Evolutionary conservation across 1,140 invertebrate genomes (phyloP).

Genomic region (Solen grandis): DNA sequence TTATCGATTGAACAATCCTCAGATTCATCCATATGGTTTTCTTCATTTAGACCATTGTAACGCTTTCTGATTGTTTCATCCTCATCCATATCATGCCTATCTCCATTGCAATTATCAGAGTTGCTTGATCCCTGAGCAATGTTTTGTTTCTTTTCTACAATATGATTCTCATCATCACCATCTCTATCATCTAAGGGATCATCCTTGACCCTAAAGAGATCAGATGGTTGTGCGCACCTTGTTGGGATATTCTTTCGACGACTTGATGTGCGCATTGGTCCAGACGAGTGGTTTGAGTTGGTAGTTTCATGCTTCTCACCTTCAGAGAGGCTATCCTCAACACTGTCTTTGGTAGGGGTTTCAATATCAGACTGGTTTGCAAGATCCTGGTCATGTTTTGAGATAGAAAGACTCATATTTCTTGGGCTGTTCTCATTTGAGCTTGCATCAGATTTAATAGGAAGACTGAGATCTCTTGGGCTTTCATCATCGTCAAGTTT

Average conservation of each 20-base stretch:
- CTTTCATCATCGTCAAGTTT: constrained; percentile 68
- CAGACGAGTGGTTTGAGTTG: constrained; percentile 63
- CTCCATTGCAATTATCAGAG: constrained; percentile 16
- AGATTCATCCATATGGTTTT: too few species aligned
- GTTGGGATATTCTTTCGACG: constrained; percentile 96
- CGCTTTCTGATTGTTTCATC: not conserved
- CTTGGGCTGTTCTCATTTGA: constrained; percentile 35
- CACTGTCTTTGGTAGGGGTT: constrained; percentile 82
- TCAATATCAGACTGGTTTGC: constrained; percentile 49
- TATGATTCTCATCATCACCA: constrained; percentile 16
- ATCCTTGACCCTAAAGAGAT: constrained; percentile 70
- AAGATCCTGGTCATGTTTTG: constrained; percentile 85
- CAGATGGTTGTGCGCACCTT: constrained; percentile 84
- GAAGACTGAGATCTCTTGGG: constrained; percentile 70
- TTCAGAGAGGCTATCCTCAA: constrained; percentile 82
- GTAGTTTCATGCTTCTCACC: constrained; percentile 55
- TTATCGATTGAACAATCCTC: constrained; percentile 46
- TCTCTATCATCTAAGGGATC: constrained; percentile 24
- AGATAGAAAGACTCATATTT: constrained; percentile 34
- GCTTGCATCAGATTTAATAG: constrained; percentile 29
- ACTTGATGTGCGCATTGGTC: constrained; percentile 81
- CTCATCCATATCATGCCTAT: constrained; percentile 7
- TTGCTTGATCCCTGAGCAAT: constrained; percentile 10
- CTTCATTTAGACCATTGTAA: not conserved
- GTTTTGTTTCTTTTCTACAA: constrained; percentile 13